Percentiles rank a stretch among this genome's conserved stretches.
These are phyloP conservation scores for Eupithecia subumbrata DNA, from an alignment of 2,888 invertebrate genomes.

Conservation along the genomic window DNA sequence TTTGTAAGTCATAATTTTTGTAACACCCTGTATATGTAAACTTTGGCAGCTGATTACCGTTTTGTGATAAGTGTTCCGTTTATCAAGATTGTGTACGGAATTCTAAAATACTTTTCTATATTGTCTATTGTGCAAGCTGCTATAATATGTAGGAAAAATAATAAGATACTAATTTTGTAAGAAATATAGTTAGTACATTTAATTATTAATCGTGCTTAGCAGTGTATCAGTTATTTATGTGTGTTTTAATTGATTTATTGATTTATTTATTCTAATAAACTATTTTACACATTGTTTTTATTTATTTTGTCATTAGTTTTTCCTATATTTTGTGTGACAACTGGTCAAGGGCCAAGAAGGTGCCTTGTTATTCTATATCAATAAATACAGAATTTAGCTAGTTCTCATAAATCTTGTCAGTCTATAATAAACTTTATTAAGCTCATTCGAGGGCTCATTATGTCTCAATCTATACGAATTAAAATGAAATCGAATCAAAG, in stretches of 20 bases:
- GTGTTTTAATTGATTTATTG: constrained; percentile 34
- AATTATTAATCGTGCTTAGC: constrained; percentile 28
- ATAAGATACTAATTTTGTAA: constrained; percentile 21
- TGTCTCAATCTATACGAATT: neutral
- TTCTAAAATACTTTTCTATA: neutral
- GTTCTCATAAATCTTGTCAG: neutral
- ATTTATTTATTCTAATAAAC: constrained; percentile 39
- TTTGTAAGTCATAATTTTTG: neutral
- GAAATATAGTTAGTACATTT: constrained; percentile 18
- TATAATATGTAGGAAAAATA: constrained; percentile 10
- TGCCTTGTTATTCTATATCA: neutral
- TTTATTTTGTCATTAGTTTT: constrained; percentile 16
- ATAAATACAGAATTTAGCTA: neutral
- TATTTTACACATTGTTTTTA: constrained; percentile 35
- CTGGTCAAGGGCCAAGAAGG: neutral
- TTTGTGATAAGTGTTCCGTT: constrained; percentile 7
- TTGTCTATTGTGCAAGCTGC: constrained; percentile 20
- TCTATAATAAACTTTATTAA: neutral
- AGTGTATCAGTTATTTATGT: constrained; percentile 24
- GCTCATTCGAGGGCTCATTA: neutral
- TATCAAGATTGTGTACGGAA: neutral
- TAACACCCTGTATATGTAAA: neutral
- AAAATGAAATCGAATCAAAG: neutral
- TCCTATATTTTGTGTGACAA: neutral
- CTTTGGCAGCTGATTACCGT: constrained; percentile 6